Conservation (phyloP, 2,797 vertebrate species). For the Malacoctenus gilli region DNA sequence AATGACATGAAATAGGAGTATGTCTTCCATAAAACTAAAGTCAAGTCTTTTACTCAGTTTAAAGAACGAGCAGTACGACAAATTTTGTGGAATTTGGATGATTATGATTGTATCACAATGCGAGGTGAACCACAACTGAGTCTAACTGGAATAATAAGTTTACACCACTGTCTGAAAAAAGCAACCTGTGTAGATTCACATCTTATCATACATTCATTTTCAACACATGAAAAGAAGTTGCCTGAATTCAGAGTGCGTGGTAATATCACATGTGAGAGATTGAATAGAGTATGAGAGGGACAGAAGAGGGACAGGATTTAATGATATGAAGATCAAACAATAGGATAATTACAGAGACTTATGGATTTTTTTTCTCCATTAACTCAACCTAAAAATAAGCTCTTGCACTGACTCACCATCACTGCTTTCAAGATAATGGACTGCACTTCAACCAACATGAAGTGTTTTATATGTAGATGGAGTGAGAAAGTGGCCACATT, state of each 20-base stretch:
- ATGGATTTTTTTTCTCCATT: conserved; percentile 38
- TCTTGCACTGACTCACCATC: conserved; percentile 27
- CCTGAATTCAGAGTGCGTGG: background rate
- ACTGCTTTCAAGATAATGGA: conserved; percentile 49
- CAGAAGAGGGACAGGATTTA: conserved; percentile 39
- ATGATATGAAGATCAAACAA: conserved; percentile 19
- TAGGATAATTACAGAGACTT: conserved; percentile 44
- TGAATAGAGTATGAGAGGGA: conserved; percentile 1
- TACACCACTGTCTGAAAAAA: too few species aligned
- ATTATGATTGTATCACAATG: too few species aligned
- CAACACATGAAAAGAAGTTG: too few species aligned
- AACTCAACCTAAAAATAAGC: conserved; percentile 41
- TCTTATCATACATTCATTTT: background rate
- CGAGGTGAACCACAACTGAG: too few species aligned
- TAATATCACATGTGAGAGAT: background rate
- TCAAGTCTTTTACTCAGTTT: too few species aligned
- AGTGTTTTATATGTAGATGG: conserved; percentile 42
- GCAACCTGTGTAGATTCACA: background rate
- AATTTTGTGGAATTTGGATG: too few species aligned
- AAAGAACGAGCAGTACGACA: too few species aligned
- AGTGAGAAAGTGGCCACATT: conserved; percentile 31
- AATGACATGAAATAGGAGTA: too few species aligned
- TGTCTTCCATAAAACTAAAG: too few species aligned
- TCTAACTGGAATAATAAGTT: too few species aligned
- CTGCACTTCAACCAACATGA: conserved; percentile 35